Evolutionary conservation across 2,888 invertebrate genomes (phyloP), one percentile per base, ranked within the genome.

Genomic region (Ichneumoninae sp.): DNA sequence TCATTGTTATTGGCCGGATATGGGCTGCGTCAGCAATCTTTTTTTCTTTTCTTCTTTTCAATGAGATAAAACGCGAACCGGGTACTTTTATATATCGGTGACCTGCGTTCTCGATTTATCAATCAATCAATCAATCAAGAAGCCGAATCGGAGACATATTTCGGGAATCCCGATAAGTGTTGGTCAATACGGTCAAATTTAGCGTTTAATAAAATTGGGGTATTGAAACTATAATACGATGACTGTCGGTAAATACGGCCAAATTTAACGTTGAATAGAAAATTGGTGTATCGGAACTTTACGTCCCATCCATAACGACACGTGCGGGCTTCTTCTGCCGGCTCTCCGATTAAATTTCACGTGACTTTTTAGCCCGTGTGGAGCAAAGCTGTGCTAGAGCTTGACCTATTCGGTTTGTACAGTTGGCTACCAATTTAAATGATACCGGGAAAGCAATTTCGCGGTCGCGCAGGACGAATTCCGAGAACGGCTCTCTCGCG

Each of bases 391-490:
- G 19, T 19, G 33, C 40, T 19, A 10, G 19, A 44, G 44, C 52
- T 77, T 69, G 68, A 68, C 68, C 68, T 60, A 19, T 47, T 47
- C 44, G 44, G 44, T 47, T 57, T 52, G 70, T 26, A 60, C 75
- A 75, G 63, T 52, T 44, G 57, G 68, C 54, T 22, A 77, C 68
- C 68, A 69, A 77, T 77, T 77, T 77, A 77, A 77, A 77, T 60
- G 77, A 77, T 77, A 77, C 77, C 57, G 52, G 57, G 68, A 69
- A 77, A 69, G 77, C 77, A 77, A 77, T 77, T 77, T 77, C 66
- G 77, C 57, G 77, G 77, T 77, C 68, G 57, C 57, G 44, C 47
- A 77, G 68, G 77, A 77, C 68, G 68, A 77, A 77, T 77, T 57
- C 68, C 68, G 54, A 77, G 68, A 40, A 50, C 30, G 44, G 19